Evolutionary conservation across 1,140 invertebrate genomes (phyloP), one percentile per base, ranked within the genome.

Genomic region (Micrasema longulum): DNA sequence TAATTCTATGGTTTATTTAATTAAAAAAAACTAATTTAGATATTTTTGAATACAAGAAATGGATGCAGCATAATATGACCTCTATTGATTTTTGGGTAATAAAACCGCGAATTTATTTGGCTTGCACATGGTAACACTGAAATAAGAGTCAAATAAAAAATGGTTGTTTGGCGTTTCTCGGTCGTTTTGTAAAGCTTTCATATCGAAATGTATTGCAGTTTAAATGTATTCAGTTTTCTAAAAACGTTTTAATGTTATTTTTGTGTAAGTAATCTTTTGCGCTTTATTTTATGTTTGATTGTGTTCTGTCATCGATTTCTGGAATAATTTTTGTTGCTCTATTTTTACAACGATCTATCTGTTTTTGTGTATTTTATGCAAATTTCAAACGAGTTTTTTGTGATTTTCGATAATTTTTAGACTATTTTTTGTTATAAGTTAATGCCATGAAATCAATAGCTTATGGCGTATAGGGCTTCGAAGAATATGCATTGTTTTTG

Each of bases 141-240:
- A 50, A 0, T 63, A 62, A 70, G 68, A 70, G 68, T 70, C 68
- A 70, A 35, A 63, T 57, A 62, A 63, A 70, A 70, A 63, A 70
- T 70, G 68, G 68, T 70, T 70, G 68, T 70, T 63, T 70, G 68
- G 60, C 55, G 68, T 52, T 38, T 63, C n/a, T 68, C 50, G 22
- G 10, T 68, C 67, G 50, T 57, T 43, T 60, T 47, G 22, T 60
- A 38, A 62, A 48, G 67, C 67, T 48, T 69, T 52, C 11, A 31
- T 47, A 60, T 60, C 6, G 52, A 69, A 62, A 69, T 69, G 67
- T 47, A 18, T 69, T 60, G 14, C 20, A 60, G 41, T 69, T 20
- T 47, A 23, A 62, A 62, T 69, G 53, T 57, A 47, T 60, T 69
- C 31, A 47, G 36, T 47, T 45, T 69, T 4, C 45, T 11, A 60